Base-by-base conservation (phyloP, 2,888 invertebrate genomes). In the Oxytorus armatus region DNA sequence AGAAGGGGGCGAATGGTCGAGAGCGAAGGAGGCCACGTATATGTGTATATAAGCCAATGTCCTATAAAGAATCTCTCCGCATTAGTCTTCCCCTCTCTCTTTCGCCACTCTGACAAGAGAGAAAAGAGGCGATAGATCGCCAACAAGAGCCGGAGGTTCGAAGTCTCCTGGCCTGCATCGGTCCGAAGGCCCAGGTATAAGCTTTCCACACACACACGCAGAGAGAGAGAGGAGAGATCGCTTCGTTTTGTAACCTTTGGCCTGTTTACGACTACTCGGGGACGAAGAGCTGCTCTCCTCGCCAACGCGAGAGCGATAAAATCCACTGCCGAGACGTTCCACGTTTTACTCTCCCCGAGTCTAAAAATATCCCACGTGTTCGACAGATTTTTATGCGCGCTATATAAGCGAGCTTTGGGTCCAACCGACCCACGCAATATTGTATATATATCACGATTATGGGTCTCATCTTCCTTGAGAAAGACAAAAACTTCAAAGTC, bases 291-390 rank as follows among this genome's bases (percentile, higher is more conserved):
- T 14, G 39, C 25, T n/a, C 14, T 25, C 23, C 61, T 49, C 73
- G 72, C 25, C 23, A 42, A 53, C 51, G 55, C 63, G 1, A 29
- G 53, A 68, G 68, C 39, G 55, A 68, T 53, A 53, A 68, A 55
- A 14, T 10, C 29, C 63, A 18, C 59, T 21, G n/a, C 42, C n/a
- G 59, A 29, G n/a, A 63, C 63, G 63, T 63, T 63, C 29, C 73
- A 61, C 72, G 59, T 51, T 65, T 18, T 14, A 33, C 65, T 47
- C 44, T 10, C 36, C 36, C 36, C 36, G 36, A 36, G 4, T 76
- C 84, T 86, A 83, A 85, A 85, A 84, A 85, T 85, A 86, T 29
- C 63, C 81, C 83, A 81, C 78, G 80, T 81, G 79, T 73, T 80
- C 77, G 72, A 70, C 83, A 83, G 77, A 82, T 84, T 85, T 86